Evolutionary conservation across 2,888 invertebrate genomes (phyloP).

Genomic region (Diploptera punctata): DNA sequence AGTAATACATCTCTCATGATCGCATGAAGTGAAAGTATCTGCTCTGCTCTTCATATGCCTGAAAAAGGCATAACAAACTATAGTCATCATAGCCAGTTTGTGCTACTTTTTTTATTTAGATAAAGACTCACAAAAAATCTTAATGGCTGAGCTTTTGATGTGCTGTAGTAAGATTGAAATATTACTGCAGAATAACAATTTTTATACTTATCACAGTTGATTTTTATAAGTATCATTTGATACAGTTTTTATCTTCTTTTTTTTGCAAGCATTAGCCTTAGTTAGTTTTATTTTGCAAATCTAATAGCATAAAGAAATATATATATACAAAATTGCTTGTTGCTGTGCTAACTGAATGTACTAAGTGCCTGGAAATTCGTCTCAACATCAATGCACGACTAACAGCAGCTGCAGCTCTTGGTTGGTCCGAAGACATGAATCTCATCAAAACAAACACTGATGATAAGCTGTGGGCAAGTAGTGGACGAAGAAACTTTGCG

Average conservation of each 20-base stretch:
- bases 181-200: not conserved
- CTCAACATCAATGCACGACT: slow-evolving; percentile 3
- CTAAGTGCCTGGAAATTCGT: not conserved
- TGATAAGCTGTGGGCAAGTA: not conserved
- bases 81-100: not conserved
- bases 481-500: slow-evolving; percentile 4
- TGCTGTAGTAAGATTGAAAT: not conserved
- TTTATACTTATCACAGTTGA: not conserved
- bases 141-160: not conserved
- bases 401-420: slow-evolving; percentile 20
- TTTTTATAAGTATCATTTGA: slow-evolving; percentile 1
- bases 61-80: not conserved
- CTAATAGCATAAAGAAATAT: slow-evolving; percentile 17
- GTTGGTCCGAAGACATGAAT: slow-evolving; percentile 14
- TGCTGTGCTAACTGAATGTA: slow-evolving; percentile 20
- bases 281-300: slow-evolving; percentile 16
- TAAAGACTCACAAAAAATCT: not conserved
- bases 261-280: slow-evolving; percentile 26
- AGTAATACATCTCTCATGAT: slow-evolving; percentile 39
- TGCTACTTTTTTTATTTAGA: not conserved
- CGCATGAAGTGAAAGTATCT: slow-evolving; percentile 5
- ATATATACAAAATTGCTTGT: slow-evolving; percentile 16
- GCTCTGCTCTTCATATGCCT: not conserved
- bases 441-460: not conserved
- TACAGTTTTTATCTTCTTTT: slow-evolving; percentile 1